A percentile compares a stretch with the other conserved stretches of the same genome.
Evolutionary conservation across 30 jellyfish, hydroid and myxozoan species (phyloP).

Genomic region (Sanderia malayensis): DNA sequence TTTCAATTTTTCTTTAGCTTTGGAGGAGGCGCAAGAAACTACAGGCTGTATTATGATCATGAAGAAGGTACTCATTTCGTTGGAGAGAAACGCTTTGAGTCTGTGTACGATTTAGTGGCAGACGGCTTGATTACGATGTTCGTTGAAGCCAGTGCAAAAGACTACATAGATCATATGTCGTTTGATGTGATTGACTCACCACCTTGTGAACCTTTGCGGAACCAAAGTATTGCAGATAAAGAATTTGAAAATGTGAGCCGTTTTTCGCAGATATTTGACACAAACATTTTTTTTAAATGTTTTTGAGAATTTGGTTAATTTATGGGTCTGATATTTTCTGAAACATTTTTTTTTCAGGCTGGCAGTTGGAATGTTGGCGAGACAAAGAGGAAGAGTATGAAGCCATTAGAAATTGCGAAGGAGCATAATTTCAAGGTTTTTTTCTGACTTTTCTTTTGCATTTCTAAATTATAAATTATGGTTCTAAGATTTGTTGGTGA

Average conservation of each 20-base stretch:
- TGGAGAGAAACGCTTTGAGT: constrained; percentile 89
- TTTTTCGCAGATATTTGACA: too few species aligned
- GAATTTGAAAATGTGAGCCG: too few species aligned
- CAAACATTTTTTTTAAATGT: too few species aligned
- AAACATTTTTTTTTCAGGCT: not conserved
- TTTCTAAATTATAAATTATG: too few species aligned
- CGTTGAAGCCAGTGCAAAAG: constrained; percentile 76
- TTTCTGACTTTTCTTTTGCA: too few species aligned
- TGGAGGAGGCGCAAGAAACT: constrained; percentile 65
- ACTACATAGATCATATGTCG: constrained; percentile 85
- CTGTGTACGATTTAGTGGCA: constrained; percentile 80
- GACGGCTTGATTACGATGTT: constrained; percentile 83
- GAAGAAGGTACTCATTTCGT: constrained; percentile 74
- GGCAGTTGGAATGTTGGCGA: constrained; percentile 15
- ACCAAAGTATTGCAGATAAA: constrained; percentile 12
- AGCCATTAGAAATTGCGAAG: constrained; percentile 78
- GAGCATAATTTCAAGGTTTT: constrained; percentile 77
- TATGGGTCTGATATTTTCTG: too few species aligned
- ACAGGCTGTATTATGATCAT: constrained; percentile 69
- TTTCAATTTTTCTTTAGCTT: constrained; percentile 42
- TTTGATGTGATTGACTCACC: constrained; percentile 20
- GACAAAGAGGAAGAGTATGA: constrained; percentile 63
- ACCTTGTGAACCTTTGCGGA: not conserved
- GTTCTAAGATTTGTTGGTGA: too few species aligned
- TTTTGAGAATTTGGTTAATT: too few species aligned